Conservation (phyloP, 2,888 invertebrate species). For the Limnephilus auricula region DNA sequence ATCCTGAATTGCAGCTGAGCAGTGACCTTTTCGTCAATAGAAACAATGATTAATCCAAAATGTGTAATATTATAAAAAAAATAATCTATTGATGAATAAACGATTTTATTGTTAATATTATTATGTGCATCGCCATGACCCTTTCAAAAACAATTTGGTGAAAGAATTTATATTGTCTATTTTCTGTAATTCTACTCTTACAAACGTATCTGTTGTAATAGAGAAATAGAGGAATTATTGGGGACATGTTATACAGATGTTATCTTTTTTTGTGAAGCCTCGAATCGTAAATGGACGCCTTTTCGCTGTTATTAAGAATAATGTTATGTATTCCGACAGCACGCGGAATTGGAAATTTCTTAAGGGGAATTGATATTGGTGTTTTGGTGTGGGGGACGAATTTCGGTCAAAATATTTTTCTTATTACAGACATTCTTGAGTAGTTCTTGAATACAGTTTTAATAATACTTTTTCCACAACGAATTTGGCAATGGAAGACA, state of each 20-base stretch:
- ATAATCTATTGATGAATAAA: too few species aligned
- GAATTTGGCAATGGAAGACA: neutral
- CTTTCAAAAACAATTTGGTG: neutral
- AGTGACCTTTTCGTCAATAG: too few species aligned
- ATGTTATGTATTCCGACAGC: slow-evolving; percentile 21
- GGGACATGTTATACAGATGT: slow-evolving; percentile 9
- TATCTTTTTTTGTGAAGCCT: slow-evolving; percentile 9
- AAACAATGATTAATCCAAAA: too few species aligned
- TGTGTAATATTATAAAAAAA: too few species aligned
- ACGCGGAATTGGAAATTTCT: slow-evolving; percentile 31
- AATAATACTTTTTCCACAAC: neutral
- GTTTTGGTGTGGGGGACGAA: slow-evolving; percentile 23
- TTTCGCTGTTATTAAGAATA: slow-evolving; percentile 34
- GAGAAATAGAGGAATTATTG: neutral
- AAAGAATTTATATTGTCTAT: neutral
- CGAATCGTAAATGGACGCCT: slow-evolving; percentile 27
- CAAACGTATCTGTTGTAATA: neutral
- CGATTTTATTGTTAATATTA: too few species aligned
- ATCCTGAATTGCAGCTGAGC: too few species aligned
- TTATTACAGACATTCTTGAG: neutral
- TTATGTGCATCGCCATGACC: too few species aligned
- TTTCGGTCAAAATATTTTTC: neutral
- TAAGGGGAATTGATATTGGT: slow-evolving; percentile 3
- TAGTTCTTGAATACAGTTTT: neutral
- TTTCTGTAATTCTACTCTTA: neutral